Evolutionary conservation across 2,888 invertebrate species (phyloP).

Genomic region (Trisateles emortualis): DNA sequence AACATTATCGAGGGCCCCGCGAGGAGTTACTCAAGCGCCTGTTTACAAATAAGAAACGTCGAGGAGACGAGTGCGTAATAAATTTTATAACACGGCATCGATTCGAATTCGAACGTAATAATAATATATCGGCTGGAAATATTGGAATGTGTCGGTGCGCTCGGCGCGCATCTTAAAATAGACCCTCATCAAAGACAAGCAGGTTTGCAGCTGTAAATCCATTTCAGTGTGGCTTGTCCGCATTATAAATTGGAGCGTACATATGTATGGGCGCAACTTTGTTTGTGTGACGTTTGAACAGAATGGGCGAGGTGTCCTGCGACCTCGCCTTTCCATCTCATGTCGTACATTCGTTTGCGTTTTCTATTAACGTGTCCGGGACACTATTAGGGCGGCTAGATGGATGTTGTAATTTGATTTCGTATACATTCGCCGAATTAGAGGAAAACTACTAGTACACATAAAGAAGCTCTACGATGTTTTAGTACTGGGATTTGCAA

Average conservation of each 20-base stretch:
- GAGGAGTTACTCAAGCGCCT: constrained; percentile 78
- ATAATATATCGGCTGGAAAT: constrained; percentile 85
- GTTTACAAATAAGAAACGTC: constrained; percentile 84
- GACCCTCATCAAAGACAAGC: constrained; percentile 86
- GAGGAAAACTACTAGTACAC: constrained; percentile 54
- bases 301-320: constrained; percentile 59
- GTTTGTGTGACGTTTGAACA: constrained; percentile 54
- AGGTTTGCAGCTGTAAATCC: constrained; percentile 87
- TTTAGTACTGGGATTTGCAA: constrained; percentile 43
- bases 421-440: constrained; percentile 67
- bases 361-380: constrained; percentile 79
- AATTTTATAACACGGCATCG: constrained; percentile 85
- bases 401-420: constrained; percentile 78
- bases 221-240: constrained; percentile 85
- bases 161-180: constrained; percentile 83
- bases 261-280: constrained; percentile 53
- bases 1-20: constrained; percentile 79
- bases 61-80: constrained; percentile 83
- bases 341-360: constrained; percentile 76
- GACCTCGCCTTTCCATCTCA: constrained; percentile 66
- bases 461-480: constrained; percentile 31
- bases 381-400: constrained; percentile 74
- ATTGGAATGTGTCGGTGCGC: constrained; percentile 84
- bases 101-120: constrained; percentile 83
- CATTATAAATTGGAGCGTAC: constrained; percentile 83